Percentiles rank a stretch among this genome's conserved stretches.
These are phyloP conservation scores for Drosophila equinoxialis DNA, from an alignment of 1,140 invertebrate species.

Conservation along the genomic window DNA sequence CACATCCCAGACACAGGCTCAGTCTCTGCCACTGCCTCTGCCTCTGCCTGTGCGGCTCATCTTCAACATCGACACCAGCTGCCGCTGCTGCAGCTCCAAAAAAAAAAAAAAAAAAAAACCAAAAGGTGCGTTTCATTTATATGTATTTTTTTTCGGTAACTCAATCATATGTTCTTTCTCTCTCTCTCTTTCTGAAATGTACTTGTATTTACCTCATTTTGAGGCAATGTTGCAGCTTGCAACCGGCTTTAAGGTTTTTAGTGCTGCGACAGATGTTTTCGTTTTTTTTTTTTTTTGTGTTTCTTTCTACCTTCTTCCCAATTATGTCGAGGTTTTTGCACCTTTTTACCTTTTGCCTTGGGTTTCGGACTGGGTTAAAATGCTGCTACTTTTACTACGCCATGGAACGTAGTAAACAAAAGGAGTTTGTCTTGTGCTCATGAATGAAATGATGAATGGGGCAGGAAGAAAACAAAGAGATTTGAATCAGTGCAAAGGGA, in stretches of 20 bases:
- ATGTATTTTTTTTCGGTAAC: slow-evolving; percentile 12
- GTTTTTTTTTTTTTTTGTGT: background rate
- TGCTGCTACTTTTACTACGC: slow-evolving; percentile 18
- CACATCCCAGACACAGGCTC: slow-evolving; percentile 1
- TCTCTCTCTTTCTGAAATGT: background rate
- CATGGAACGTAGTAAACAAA: slow-evolving; percentile 13
- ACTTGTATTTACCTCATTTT: slow-evolving; percentile 9
- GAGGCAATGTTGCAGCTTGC: slow-evolving; percentile 20
- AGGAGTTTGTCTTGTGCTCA: slow-evolving; percentile 14
- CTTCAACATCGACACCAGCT: slow-evolving; percentile 2
- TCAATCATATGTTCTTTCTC: slow-evolving; percentile 21
- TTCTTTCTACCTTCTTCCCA: slow-evolving; percentile 1
- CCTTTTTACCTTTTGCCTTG: slow-evolving; percentile 1
- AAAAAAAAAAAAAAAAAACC: slow-evolving; percentile 9
- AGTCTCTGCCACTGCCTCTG: background rate
- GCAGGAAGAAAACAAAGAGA: background rate
- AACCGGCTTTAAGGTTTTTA: slow-evolving; percentile 14
- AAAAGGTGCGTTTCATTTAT: slow-evolving; percentile 18
- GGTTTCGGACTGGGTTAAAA: slow-evolving; percentile 12
- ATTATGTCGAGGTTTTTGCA: slow-evolving; percentile 7
- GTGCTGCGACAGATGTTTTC: slow-evolving; percentile 17
- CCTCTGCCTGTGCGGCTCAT: background rate
- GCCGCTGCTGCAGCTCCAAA: background rate
- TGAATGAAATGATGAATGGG: slow-evolving; percentile 22
- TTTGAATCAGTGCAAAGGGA: slow-evolving; percentile 7